Conservation (phyloP, 1,140 invertebrate species). For the Bombus cullumanus region DNA sequence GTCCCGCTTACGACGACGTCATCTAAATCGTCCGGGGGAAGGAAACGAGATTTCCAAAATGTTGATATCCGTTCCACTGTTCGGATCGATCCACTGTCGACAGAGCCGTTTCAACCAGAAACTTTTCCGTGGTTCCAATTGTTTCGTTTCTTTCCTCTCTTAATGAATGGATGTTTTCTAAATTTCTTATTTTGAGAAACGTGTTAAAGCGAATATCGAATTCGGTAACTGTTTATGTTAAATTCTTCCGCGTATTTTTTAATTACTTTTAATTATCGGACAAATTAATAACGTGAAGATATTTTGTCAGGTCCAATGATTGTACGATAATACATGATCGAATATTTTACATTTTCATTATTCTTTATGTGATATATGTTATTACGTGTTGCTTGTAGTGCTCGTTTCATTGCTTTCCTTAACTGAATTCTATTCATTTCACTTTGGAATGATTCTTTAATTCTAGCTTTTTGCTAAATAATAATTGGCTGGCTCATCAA, state of each 20-base stretch:
- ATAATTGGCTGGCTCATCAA: neutral
- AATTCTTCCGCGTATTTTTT: no score
- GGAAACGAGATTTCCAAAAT: conserved; percentile 5
- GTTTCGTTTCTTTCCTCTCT: neutral
- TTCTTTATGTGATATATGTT: neutral
- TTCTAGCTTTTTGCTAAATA: neutral
- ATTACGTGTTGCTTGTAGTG: neutral
- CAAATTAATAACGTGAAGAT: no score
- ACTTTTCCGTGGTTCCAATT: neutral
- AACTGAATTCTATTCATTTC: neutral
- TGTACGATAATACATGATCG: neutral
- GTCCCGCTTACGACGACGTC: conserved; percentile 12
- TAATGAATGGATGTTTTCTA: neutral
- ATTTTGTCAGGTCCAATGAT: no score
- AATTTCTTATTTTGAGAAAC: neutral
- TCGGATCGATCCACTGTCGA: neutral
- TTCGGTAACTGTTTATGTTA: no score
- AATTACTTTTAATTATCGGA: no score
- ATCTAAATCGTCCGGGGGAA: neutral
- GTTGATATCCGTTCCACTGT: neutral
- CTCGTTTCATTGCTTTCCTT: no score
- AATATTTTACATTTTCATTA: no score
- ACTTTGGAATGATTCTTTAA: neutral
- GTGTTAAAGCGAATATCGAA: neutral
- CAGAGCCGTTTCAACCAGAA: no score